Conservation (phyloP, 2,888 invertebrate species). For the Megalurothrips usitatus region DNA sequence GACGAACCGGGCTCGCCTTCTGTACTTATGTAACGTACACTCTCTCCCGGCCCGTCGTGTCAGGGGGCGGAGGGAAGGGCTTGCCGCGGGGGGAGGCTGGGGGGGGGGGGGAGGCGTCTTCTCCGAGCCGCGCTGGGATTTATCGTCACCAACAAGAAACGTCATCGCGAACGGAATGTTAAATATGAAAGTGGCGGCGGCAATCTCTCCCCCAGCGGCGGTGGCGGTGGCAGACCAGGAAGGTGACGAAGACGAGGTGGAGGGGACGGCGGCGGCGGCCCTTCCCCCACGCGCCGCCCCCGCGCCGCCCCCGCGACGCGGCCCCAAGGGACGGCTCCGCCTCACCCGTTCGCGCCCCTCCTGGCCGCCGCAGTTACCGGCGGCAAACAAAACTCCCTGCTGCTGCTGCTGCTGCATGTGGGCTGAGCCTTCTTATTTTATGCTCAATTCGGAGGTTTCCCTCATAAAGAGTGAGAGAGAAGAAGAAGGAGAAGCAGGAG, state of each 20-base stretch:
- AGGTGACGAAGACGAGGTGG: background rate
- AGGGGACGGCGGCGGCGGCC: too few species aligned
- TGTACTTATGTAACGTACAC: too few species aligned
- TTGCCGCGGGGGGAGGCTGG: background rate
- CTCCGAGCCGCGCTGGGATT: background rate
- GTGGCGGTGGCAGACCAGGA: background rate
- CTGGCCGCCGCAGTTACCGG: background rate
- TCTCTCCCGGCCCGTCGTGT: too few species aligned
- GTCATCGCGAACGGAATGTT: background rate
- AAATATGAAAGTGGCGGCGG: background rate
- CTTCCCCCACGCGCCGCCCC: too few species aligned
- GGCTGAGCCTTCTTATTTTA: background rate
- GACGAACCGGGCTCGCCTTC: background rate
- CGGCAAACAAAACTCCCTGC: background rate
- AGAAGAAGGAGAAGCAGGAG: too few species aligned
- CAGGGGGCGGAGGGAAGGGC: too few species aligned
- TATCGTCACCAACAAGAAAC: background rate
- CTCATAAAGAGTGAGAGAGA: background rate
- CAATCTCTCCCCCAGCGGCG: background rate
- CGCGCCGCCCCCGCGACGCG: background rate
- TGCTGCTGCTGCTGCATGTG: background rate
- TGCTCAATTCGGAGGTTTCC: conserved; percentile 19
- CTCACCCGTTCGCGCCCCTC: background rate
- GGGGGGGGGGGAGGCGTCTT: background rate
- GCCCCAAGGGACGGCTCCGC: background rate